Evolutionary conservation across 1,140 invertebrate species (phyloP).

Genomic region (Drosophila sp.): DNA sequence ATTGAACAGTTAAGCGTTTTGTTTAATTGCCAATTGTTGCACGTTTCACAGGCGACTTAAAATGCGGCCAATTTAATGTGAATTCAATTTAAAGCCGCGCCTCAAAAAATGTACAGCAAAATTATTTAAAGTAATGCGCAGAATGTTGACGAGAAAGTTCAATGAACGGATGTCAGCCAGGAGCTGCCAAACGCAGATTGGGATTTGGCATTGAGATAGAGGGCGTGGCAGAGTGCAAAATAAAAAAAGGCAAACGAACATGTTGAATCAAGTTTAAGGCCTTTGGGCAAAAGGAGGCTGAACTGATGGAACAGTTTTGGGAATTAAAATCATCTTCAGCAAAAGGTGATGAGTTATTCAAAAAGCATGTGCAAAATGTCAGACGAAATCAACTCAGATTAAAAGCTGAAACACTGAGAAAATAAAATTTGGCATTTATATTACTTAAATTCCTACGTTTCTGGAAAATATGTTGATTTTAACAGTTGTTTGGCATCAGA

Average conservation of each 20-base stretch:
- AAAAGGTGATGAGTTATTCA: constrained; percentile 76
- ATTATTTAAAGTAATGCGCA: constrained; percentile 43
- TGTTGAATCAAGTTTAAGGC: constrained; percentile 43
- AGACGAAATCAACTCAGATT: constrained; percentile 79
- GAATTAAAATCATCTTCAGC: constrained; percentile 37
- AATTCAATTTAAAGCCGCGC: constrained; percentile 43
- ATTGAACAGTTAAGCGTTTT: constrained; percentile 57
- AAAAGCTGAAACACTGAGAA: constrained; percentile 13
- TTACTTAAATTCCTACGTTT: too few species aligned
- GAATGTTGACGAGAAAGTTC: constrained; percentile 51
- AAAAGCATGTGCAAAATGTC: constrained; percentile 77
- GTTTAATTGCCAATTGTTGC: constrained; percentile 44
- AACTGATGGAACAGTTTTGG: constrained; percentile 61
- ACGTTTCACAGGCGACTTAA: constrained; percentile 6
- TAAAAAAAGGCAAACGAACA: constrained; percentile 36
- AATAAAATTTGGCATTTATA: too few species aligned
- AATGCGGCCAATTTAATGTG: constrained; percentile 1
- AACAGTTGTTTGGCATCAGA: too few species aligned
- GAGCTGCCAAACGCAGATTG: constrained; percentile 17
- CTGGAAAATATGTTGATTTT: too few species aligned
- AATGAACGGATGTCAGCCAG: constrained; percentile 63
- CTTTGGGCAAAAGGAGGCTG: constrained; percentile 51
- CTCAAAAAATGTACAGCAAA: constrained; percentile 36
- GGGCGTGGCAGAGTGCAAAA: constrained; percentile 25
- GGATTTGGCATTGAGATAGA: constrained; percentile 9